These are phyloP conservation scores for Aspiorhynchus laticeps DNA, from an alignment of 2,113 vertebrate genomes.

Conservation along the genomic window DNA sequence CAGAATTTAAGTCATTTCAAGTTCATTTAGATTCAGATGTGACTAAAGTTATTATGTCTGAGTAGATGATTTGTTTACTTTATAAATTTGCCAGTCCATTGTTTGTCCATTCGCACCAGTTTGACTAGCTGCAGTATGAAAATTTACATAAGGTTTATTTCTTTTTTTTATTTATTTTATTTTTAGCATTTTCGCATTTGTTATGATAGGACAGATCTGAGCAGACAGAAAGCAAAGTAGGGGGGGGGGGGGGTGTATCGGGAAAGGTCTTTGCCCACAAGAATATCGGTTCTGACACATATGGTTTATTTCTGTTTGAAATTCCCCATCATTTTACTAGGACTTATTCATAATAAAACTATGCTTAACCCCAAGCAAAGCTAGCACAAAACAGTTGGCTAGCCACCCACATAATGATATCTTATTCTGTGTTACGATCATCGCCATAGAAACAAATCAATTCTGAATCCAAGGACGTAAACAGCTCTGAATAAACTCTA, in stretches of 20 bases:
- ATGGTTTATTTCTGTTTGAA: background rate
- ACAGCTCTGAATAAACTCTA: slow-evolving; percentile 6
- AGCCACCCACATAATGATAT: background rate
- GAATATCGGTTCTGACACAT: background rate
- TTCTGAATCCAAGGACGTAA: background rate
- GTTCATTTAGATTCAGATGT: background rate
- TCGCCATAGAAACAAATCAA: slow-evolving; percentile 11
- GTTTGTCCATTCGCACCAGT: background rate
- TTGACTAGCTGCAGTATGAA: background rate
- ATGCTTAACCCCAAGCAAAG: background rate
- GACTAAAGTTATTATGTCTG: background rate
- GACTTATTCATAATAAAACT: background rate
- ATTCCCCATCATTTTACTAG: background rate
- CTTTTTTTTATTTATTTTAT: too few relatives aligned
- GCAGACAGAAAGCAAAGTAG: too few relatives aligned
- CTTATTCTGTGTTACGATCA: background rate
- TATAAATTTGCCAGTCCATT: background rate
- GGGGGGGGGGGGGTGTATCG: too few relatives aligned
- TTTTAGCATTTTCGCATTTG: too few relatives aligned
- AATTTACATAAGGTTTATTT: background rate
- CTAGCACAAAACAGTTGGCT: slow-evolving; percentile 14
- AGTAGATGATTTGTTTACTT: background rate
- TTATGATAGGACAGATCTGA: too few relatives aligned
- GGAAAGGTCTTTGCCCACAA: too few relatives aligned
- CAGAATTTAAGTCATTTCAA: slow-evolving; percentile 2